These are phyloP conservation scores for Manis crassicaudata DNA, from an alignment of 2,797 vertebrate genomes.

Conservation along the genomic window DNA sequence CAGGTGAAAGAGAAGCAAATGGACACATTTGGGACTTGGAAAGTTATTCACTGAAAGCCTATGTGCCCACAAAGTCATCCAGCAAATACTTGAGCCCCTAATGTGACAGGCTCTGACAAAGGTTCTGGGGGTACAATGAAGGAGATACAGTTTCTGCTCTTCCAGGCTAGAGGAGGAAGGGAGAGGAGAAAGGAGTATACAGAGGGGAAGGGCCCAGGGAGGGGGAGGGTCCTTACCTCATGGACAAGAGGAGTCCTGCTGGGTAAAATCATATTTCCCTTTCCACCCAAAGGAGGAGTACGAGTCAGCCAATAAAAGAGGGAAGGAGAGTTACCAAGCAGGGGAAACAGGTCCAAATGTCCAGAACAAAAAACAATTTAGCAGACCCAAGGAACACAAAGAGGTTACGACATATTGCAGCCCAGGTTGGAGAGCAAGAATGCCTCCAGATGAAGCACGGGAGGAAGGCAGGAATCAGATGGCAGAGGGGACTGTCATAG, in stretches of 20 bases:
- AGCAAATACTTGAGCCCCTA: background rate
- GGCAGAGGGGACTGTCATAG: background rate
- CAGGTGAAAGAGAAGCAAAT: background rate
- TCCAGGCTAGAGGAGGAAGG: background rate
- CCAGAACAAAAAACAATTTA: background rate
- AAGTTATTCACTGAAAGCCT: background rate
- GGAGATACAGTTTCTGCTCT: background rate
- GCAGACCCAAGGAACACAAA: background rate
- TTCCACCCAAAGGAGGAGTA: background rate
- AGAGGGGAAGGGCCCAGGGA: background rate
- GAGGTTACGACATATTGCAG: background rate
- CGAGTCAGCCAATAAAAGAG: background rate
- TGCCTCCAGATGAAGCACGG: background rate
- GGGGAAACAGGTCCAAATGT: background rate
- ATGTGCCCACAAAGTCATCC: background rate
- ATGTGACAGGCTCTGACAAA: background rate
- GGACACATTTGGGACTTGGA: background rate
- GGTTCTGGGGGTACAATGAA: background rate
- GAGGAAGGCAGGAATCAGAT: background rate
- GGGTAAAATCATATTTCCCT: background rate
- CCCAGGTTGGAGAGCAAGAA: background rate
- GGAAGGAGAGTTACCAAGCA: background rate
- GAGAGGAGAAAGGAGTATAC: background rate
- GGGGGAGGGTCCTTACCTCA: background rate
- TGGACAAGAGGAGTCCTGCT: background rate